phyloP scores from a whole-genome alignment of 2,797 vertebrate species.

The Picus viridis region DNA sequence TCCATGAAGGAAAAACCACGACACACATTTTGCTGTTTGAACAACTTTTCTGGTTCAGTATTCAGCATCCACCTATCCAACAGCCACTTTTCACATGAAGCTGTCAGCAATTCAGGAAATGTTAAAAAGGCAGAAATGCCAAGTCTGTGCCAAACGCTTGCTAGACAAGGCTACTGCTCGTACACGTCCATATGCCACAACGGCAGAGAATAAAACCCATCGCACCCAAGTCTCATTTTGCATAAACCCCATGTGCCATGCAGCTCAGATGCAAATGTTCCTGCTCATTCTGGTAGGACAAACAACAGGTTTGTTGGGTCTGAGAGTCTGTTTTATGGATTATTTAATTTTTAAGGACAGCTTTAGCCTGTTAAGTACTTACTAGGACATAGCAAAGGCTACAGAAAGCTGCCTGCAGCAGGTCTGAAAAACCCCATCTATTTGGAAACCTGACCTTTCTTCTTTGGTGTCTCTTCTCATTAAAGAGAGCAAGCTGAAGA shows the following conservation, averaged over 20 bases:
- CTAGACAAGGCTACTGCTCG: not conserved
- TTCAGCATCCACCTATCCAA: not conserved
- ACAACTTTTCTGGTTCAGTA: not conserved
- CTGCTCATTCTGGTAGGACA: not conserved
- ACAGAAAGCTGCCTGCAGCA: not conserved
- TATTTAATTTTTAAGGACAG: not conserved
- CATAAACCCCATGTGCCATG: not conserved
- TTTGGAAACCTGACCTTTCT: not conserved
- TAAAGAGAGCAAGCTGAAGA: not conserved
- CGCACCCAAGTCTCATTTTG: not conserved
- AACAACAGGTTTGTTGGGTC: conserved; percentile 42
- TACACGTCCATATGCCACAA: conserved; percentile 7
- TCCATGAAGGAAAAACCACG: not conserved
- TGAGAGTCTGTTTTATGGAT: not conserved
- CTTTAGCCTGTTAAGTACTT: not conserved
- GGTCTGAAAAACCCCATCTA: not conserved
- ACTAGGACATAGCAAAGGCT: not conserved
- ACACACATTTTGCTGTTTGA: not conserved
- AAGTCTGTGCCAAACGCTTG: not conserved
- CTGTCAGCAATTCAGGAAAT: not conserved
- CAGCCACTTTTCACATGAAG: not conserved
- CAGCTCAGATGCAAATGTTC: not conserved
- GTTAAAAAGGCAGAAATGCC: not conserved
- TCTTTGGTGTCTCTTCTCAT: not conserved
- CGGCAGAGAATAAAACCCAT: not conserved